Base-by-base conservation (phyloP, 2,888 invertebrate genomes). In the Erebia ligea region DNA sequence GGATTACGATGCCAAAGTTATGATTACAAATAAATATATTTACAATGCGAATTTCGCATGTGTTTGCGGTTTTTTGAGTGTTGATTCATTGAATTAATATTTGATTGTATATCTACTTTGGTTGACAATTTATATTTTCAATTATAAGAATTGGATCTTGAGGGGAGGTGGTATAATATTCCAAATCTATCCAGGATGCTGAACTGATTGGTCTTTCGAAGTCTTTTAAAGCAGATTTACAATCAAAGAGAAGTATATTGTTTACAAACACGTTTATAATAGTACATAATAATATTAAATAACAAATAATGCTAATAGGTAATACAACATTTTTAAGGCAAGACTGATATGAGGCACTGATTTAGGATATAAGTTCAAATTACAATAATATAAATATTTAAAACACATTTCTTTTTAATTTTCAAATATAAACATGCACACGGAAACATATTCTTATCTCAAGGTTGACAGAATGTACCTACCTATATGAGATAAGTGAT, bases 261-360 rank as follows among this genome's bases (percentile, higher is more conserved):
- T 58, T 9, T 34, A 19, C 42, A 42, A 42, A 40, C n/a, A 52
- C 17, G 5, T 6, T 17, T 52, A 52, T 8, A 56, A 21, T 19
- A 52, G 52, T 17, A 52, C 6, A 17, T 5, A 9, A 48, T 48
- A 48, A 25, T 25, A 48, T 21, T 63, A 25, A 19, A 61, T 21
- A 40, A 61, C 34, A 54, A 25, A 62, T 62, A 67, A 50, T 45
- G 21, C 63, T 70, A 48, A 57, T 52, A 59, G 19, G 52, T 62
- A n/a, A 73, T 71, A 72, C 71, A 69, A 67, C 19, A 70, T 80
- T 80, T 77, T 76, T 81, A 84, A 87, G 88, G 88, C 89, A 88
- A 88, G 89, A 86, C 76, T 77, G 71, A 82, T 72, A 76, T 77
- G 79, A 86, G 84, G 84, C 86, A 84, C 83, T 77, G 75, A 70